A percentile compares a stretch with the other conserved stretches of the same genome.
Evolutionary conservation across 2,888 invertebrate genomes (phyloP).

Genomic region (Caenorhabditis sp.): DNA sequence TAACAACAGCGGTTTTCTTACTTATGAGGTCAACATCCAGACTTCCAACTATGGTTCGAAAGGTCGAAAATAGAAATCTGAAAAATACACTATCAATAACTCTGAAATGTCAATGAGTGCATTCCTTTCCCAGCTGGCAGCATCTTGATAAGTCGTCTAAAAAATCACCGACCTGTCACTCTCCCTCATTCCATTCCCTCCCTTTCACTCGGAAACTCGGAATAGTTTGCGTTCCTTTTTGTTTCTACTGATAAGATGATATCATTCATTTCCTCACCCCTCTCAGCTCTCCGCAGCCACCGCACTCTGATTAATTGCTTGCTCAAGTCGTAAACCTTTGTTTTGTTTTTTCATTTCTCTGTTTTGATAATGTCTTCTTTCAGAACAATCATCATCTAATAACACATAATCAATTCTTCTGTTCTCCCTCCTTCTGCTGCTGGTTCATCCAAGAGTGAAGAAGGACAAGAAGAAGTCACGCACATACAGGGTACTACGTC

Average conservation of each 20-base stretch:
- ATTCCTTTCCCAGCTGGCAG: background rate
- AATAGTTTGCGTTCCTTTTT: constrained; percentile 52
- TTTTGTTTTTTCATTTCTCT: constrained; percentile 21
- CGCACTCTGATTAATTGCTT: constrained; percentile 54
- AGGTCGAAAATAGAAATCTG: too few species aligned
- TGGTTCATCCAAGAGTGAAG: constrained; percentile 15
- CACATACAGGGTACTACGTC: constrained; percentile 7
- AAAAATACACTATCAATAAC: background rate
- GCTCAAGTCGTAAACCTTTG: constrained; percentile 44
- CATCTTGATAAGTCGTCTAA: background rate
- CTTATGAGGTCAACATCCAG: too few species aligned
- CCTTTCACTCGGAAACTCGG: constrained; percentile 19
- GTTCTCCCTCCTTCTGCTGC: constrained; percentile 2
- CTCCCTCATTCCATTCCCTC: constrained; percentile 15
- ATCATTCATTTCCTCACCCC: constrained; percentile 46
- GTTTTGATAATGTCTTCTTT: constrained; percentile 24
- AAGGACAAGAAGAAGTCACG: constrained; percentile 26
- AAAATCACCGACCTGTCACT: constrained; percentile 24
- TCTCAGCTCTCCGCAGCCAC: constrained; percentile 9
- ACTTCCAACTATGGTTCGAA: too few species aligned
- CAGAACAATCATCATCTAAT: constrained; percentile 21
- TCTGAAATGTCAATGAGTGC: background rate
- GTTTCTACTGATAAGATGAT: constrained; percentile 55
- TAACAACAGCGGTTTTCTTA: too few species aligned
- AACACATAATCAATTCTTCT: constrained; percentile 30